Conservation (phyloP, 2,113 vertebrate genomes). For the Pycnonotus jocosus region DNA sequence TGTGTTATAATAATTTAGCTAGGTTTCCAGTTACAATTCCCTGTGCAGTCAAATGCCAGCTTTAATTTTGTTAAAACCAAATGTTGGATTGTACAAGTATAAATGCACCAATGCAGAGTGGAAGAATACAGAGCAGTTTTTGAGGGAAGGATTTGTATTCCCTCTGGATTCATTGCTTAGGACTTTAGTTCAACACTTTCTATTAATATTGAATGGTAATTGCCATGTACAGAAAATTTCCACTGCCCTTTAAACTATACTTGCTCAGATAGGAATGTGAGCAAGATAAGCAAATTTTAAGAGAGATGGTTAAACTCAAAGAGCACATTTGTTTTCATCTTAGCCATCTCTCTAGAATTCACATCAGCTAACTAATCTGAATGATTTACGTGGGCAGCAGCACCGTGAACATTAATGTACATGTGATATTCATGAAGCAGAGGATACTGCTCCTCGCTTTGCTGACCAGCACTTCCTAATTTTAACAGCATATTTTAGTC, state of each 20-base stretch:
- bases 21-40: background rate
- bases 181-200: background rate
- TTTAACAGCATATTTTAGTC: background rate
- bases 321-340: constrained; percentile 15
- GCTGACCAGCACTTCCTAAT: constrained; percentile 11
- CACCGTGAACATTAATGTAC: background rate
- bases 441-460: background rate
- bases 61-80: constrained; percentile 12
- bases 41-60: background rate
- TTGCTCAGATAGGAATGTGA: background rate
- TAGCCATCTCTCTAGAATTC: background rate
- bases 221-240: background rate
- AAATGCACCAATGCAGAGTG: background rate
- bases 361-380: background rate
- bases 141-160: background rate
- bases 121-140: background rate
- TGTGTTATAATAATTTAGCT: background rate
- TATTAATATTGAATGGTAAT: constrained; percentile 6
- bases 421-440: constrained; percentile 10
- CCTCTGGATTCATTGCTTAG: background rate
- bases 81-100: background rate
- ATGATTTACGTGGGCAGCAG: background rate
- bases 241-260: background rate
- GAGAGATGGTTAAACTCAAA: background rate
- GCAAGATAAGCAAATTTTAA: constrained; percentile 25